Base-by-base conservation (phyloP, 2,888 invertebrate genomes). In the Ochlodes sylvanus region DNA sequence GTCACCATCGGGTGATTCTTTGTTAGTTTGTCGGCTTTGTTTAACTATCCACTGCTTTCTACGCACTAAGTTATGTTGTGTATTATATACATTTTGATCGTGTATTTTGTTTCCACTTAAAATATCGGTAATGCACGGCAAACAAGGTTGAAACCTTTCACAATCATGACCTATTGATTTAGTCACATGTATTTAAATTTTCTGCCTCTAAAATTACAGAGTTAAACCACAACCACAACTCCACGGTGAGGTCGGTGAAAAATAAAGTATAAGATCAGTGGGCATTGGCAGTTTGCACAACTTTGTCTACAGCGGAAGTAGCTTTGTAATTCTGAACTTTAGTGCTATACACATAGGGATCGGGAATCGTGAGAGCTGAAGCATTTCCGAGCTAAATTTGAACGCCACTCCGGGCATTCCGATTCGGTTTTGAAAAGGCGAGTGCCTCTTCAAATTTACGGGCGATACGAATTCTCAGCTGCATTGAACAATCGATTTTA, bases 371-470 rank as follows among this genome's bases (percentile, higher is more conserved):
- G 72, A 64, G 68, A 55, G 62, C 62, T 50, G 62, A 27, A 62
- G 62, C 68, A 62, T 62, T 68, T 77, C 76, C 77, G 74, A 76
- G 79, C 85, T 87, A 87, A 85, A 87, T 86, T 85, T 86, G 83
- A 82, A 84, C 85, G 76, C 75, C 76, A 77, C 82, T 82, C 79
- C 77, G 75, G 77, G 81, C 81, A 84, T 84, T 83, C 84, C 83
- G 81, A 83, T 83, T 83, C 82, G 79, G 82, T 84, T 85, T 86
- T 83, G 79, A 86, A 86, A 86, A 84, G 81, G 79, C 84, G 78
- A 86, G 84, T 82, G 84, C 78, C 83, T 82, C 82, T 88, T 84
- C 77, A 83, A 87, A 86, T 86, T 86, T 85, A 83, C 80, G 79
- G 77, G 73, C 74, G 78, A 73, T 74, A 71, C 78, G 77, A 76